phyloP scores from a whole-genome alignment of 2,113 vertebrate genomes.

The Physeter macrocephalus region DNA sequence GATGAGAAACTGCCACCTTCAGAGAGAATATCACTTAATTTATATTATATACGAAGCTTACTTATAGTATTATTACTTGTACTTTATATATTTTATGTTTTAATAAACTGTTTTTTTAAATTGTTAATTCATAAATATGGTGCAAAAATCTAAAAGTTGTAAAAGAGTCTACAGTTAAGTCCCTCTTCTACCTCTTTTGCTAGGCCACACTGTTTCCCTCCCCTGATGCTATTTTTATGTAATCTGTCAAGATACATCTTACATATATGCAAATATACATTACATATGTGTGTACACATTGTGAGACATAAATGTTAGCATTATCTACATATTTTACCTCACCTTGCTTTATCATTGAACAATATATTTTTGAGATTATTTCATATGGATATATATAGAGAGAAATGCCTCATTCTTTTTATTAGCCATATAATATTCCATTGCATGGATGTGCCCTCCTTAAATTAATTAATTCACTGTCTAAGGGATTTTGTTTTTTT shows the following conservation, averaged over 20 bases:
- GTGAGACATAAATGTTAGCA: not conserved
- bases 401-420: not conserved
- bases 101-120: not conserved
- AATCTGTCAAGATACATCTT: not conserved
- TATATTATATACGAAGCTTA: not conserved
- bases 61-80: not conserved
- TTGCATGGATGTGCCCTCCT: not conserved
- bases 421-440: not conserved
- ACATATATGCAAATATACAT: not conserved
- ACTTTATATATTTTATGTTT: not conserved
- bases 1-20: not conserved
- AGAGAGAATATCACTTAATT: not conserved
- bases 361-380: not conserved
- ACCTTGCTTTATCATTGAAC: not conserved
- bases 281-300: not conserved
- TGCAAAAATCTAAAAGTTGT: not conserved
- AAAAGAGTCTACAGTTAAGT: not conserved
- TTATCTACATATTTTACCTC: not conserved
- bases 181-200: not conserved
- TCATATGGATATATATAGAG: not conserved
- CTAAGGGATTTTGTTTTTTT: not conserved
- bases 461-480: not conserved
- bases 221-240: not conserved
- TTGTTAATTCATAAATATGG: not conserved
- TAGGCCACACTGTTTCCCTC: not conserved